These are phyloP conservation scores for Tenthredo scrophulariae DNA, from an alignment of 2,888 invertebrate genomes.

Conservation along the genomic window DNA sequence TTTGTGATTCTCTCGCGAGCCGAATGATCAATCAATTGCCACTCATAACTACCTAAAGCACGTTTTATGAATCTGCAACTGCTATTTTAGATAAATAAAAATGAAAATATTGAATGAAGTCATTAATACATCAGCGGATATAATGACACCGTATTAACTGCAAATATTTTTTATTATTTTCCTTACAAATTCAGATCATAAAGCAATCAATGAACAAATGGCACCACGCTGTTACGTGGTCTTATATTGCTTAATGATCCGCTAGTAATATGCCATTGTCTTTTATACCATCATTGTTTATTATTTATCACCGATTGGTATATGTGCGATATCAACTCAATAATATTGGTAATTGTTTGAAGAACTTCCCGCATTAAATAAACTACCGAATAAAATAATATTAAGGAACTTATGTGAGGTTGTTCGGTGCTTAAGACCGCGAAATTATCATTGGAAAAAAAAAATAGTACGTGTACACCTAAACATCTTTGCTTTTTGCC, in stretches of 20 bases:
- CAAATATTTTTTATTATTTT: not conserved
- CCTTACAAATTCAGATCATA: not conserved
- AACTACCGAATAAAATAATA: not conserved
- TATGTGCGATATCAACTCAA: not conserved
- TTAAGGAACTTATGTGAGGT: not conserved
- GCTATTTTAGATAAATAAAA: not conserved
- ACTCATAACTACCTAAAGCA: not conserved
- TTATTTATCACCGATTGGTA: not conserved
- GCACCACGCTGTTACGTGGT: not conserved
- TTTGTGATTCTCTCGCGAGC: not conserved
- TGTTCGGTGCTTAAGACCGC: not conserved
- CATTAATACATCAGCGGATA: slow-evolving; percentile 3
- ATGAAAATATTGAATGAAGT: not conserved
- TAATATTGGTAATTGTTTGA: not conserved
- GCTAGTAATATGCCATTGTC: slow-evolving; percentile 17
- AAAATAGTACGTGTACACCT: not conserved
- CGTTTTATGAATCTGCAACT: not conserved
- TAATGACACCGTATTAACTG: not conserved
- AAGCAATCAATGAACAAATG: not conserved
- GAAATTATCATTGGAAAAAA: not conserved
- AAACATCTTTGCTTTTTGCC: not conserved
- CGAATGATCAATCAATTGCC: not conserved
- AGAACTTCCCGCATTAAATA: not conserved
- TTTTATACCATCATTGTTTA: slow-evolving; percentile 8
- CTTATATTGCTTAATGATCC: not conserved